Base-by-base conservation (phyloP, 2,888 invertebrate species). In the Chrysomela aeneicollis region DNA sequence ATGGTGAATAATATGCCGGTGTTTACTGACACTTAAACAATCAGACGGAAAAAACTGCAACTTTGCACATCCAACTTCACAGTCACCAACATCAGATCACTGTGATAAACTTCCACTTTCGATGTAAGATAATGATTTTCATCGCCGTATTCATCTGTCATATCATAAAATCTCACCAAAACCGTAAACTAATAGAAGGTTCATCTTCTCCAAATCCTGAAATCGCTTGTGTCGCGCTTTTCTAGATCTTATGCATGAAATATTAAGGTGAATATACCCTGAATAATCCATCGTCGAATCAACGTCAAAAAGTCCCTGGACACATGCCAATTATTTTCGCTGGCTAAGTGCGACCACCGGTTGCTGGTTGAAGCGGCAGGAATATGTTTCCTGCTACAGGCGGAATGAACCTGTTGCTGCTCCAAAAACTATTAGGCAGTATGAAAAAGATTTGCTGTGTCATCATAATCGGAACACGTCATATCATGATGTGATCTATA, bases 321-420 rank as follows among this genome's bases (percentile, higher is more conserved):
- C 74, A 77, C 78, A 79, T 80, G 82, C 81, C 81, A 82, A 81
- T 82, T 81, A 81, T 75, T 42, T 42, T 42, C 42, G 12, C 12
- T 3, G 15, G 3, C 42, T n/a, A 15, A n/a, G 15, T n/a, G 15
- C 42, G 15, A 42, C 42, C 42, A 42, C 42, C 42, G 15, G 42
- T 42, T 42, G 65, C 77, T 81, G 80, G 80, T 81, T 4, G 71
- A 66, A 57, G 62, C 35, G 42, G 42, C 42, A 42, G 52, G 42
- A 42, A 42, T 42, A 49, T 49, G 2, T 19, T 49, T 22, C 21
- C n/a, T 19, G 46, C 46, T 18, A 26, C 26, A 26, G 26, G 26
- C 26, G 6, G 35, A 35, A 12, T 19, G 9, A 79, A 71, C 72
- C 73, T 72, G 74, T 74, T 75, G 74, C 74, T 59, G 59, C 67